Evolutionary conservation across 2,888 invertebrate species (phyloP).

Genomic region (Stenolophus ochropezus): DNA sequence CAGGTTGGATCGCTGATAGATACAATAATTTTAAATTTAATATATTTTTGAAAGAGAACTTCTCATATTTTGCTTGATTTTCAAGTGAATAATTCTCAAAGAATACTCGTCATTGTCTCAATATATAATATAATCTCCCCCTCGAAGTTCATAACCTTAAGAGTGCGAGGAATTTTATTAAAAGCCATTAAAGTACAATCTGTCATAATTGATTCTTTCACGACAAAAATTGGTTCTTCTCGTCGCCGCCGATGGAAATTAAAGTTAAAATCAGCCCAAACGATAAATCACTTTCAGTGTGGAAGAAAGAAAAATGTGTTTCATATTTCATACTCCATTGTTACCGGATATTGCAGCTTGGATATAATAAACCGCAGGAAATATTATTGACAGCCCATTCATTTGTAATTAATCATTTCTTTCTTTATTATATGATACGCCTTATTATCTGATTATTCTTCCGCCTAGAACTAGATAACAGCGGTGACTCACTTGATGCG

Average conservation of each 20-base stretch:
- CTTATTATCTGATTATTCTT: too few relatives aligned
- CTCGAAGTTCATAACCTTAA: background rate
- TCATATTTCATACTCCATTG: slow-evolving; percentile 21
- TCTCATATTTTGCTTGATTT: background rate
- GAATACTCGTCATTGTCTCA: background rate
- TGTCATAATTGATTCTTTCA: slow-evolving; percentile 27
- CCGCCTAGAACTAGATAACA: too few relatives aligned
- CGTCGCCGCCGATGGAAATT: background rate
- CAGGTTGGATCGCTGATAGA: too few relatives aligned
- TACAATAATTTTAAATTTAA: background rate
- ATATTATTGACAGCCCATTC: background rate
- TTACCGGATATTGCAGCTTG: slow-evolving; percentile 6
- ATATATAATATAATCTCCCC: background rate
- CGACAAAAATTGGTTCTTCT: slow-evolving; percentile 3
- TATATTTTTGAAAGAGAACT: background rate
- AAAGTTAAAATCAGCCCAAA: background rate
- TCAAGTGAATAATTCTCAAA: background rate
- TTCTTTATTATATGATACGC: too few relatives aligned
- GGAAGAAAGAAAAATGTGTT: slow-evolving; percentile 11
- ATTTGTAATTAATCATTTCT: background rate
- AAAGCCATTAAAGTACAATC: slow-evolving; percentile 27
- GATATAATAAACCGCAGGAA: background rate
- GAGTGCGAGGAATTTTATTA: background rate
- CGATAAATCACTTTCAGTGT: slow-evolving; percentile 6
- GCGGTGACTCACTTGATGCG: too few relatives aligned